Evolutionary conservation across 1,140 invertebrate species (phyloP).

Genomic region (Drosophila lacertosa): DNA sequence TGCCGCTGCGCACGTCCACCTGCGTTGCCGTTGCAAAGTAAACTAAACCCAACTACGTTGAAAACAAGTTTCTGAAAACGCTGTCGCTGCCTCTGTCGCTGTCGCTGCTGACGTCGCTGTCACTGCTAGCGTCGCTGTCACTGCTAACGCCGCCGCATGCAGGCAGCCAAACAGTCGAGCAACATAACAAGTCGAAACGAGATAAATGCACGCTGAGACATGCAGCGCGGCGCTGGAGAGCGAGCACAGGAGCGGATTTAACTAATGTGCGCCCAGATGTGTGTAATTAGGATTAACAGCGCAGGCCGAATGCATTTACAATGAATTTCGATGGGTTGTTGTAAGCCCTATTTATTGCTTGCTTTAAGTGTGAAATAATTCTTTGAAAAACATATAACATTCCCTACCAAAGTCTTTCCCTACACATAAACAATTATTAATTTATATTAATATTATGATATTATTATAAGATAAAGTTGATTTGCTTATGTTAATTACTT

Average conservation of each 20-base stretch:
- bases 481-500: not conserved
- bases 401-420: too few species aligned
- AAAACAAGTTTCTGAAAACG: slow-evolving; percentile 74
- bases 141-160: slow-evolving; percentile 14
- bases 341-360: too few species aligned
- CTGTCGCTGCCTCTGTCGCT: slow-evolving; percentile 11
- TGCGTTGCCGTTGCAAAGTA: slow-evolving; percentile 74
- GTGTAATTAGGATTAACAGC: slow-evolving; percentile 6
- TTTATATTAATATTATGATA: too few species aligned
- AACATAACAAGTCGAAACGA: slow-evolving; percentile 58
- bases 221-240: slow-evolving; percentile 25
- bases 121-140: slow-evolving; percentile 15
- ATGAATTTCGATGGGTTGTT: not conserved
- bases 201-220: slow-evolving; percentile 58
- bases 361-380: too few species aligned
- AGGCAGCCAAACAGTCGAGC: slow-evolving; percentile 38
- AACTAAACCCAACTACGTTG: slow-evolving; percentile 79
- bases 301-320: not conserved
- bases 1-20: slow-evolving; percentile 66
- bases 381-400: too few species aligned
- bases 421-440: not conserved
- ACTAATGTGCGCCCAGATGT: not conserved
- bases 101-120: not conserved
- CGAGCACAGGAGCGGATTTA: slow-evolving; percentile 32
- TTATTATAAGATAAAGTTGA: too few species aligned